Base-by-base conservation (phyloP, 2,797 vertebrate species). In the Semotilus atromaculatus region DNA sequence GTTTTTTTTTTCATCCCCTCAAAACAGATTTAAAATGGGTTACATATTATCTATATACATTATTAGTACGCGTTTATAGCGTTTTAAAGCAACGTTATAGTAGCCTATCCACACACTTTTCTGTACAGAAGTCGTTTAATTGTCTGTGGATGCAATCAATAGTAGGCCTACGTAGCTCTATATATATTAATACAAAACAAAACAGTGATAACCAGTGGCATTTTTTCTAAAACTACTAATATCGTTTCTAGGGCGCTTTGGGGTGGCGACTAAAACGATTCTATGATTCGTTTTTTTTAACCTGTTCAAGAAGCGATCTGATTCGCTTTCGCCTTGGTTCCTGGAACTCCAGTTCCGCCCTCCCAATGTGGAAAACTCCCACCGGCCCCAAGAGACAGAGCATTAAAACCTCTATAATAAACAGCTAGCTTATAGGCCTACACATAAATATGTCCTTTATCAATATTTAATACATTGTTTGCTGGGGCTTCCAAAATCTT, bases 311-410 rank as follows among this genome's bases (percentile, higher is more conserved):
- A 45, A 48, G 19, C 6, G 67, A 84, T 8, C 4, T 67, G 75
- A 48, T 72, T 84, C 74, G 0, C 3, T 78, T 55, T 88, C 84
- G 77, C 88, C 86, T 16, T 80, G 85, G 88, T 88, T 89, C 87
- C 86, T 88, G 86, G 82, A 90, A 85, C 84, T 84, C 88, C 87
- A 91, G 92, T 93, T 93, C 93, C 92, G 90, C 92, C 90, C 92
- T 87, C 90, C 86, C 88, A 87, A 31, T 60, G 51, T 82, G 45
- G 85, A 76, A 91, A 94, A 94, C 91, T 93, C 91, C 93, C 86
- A 85, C 91, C 91, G 91, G 90, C 92, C 93, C 90, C 89, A 86
- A 34, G 75, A 79, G 83, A 79, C 48, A 36, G 36, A 34, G 36
- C 48, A 78, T 70, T 58, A 58, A 84, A 68, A 14, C 34, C 48